Evolutionary conservation across 2,888 invertebrate genomes (phyloP), one percentile per base, ranked within the genome.

Genomic region (Epinotia nisella): DNA sequence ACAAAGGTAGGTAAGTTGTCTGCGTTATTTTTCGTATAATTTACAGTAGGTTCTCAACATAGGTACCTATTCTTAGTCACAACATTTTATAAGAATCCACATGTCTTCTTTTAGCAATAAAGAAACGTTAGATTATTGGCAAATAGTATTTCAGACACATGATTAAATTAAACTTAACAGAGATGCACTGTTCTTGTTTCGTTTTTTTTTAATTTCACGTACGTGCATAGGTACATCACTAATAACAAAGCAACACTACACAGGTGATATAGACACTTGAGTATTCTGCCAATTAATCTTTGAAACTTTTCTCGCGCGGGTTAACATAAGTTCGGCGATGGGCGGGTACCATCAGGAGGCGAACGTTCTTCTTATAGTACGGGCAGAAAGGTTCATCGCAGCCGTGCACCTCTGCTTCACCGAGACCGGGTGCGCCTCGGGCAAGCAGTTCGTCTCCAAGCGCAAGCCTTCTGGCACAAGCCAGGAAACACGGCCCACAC

Each of bases 321-420:
- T 3, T 89, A 21, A 81, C 80, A 75, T 81, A 89, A 9, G 75
- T 79, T 35, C 89, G 82, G 75, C 83, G 85, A 2, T 83, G 78
- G 2, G 87, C 85, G 0, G 92, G 91, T n/a, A 92, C 85, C 90
- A 92, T 87, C 19, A 93, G 85, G 69, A 88, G 90, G 49, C 83
- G 83, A 11, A 88, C 75, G 75, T 92, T 93, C 76, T 91, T 91
- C 79, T 91, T 92, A 85, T 93, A 93, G 75, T 93, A 93, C 0
- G 93, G 93, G 65, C 93, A 93, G 10, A 88, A 86, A 3, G 93
- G 93, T 75, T 92, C 93, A 70, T 93, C 92, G 76, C 93, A 93
- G 21, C 93, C 93, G 13, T 87, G 76, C 1, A 92, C 86, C 41
- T 91, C 90, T 0, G 91, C 90, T 75, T 91, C 88, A 15, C 82